These are phyloP conservation scores for Naja naja DNA, from an alignment of 2,113 vertebrate genomes.

Conservation along the genomic window DNA sequence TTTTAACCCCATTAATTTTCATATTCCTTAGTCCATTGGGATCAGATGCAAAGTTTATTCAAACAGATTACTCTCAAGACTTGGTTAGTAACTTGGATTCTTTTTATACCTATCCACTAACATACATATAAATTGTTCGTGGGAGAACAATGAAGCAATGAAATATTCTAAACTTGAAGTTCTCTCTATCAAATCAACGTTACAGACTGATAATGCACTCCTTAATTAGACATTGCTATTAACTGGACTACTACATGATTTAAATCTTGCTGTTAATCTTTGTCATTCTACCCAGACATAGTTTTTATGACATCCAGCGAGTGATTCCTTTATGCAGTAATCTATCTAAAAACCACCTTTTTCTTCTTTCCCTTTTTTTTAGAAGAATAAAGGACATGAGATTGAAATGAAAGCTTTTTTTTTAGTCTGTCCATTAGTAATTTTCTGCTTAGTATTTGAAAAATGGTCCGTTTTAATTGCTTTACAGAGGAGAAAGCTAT, in stretches of 20 bases:
- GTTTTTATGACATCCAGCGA: slow-evolving; percentile 67
- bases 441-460: slow-evolving; percentile 70
- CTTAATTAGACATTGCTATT: slow-evolving; percentile 67
- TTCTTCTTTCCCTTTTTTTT: slow-evolving; percentile 46
- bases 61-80: neutral
- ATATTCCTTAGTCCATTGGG: neutral
- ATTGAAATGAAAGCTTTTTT: slow-evolving; percentile 66
- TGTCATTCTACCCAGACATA: slow-evolving; percentile 59
- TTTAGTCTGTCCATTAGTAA: slow-evolving; percentile 65
- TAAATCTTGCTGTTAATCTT: slow-evolving; percentile 70
- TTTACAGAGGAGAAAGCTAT: slow-evolving; percentile 72
- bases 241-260: slow-evolving; percentile 64
- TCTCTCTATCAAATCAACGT: slow-evolving; percentile 67
- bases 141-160: slow-evolving; percentile 49
- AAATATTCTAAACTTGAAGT: slow-evolving; percentile 65
- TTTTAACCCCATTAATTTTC: neutral
- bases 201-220: slow-evolving; percentile 69
- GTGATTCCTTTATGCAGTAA: slow-evolving; percentile 61
- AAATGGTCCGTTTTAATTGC: slow-evolving; percentile 69
- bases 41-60: neutral
- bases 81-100: neutral
- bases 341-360: slow-evolving; percentile 68
- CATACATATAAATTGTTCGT: slow-evolving; percentile 50
- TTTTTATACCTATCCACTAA: neutral
- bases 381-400: slow-evolving; percentile 63